phyloP scores from a whole-genome alignment of 2,113 vertebrate species.

The Pithys albifrons region DNA sequence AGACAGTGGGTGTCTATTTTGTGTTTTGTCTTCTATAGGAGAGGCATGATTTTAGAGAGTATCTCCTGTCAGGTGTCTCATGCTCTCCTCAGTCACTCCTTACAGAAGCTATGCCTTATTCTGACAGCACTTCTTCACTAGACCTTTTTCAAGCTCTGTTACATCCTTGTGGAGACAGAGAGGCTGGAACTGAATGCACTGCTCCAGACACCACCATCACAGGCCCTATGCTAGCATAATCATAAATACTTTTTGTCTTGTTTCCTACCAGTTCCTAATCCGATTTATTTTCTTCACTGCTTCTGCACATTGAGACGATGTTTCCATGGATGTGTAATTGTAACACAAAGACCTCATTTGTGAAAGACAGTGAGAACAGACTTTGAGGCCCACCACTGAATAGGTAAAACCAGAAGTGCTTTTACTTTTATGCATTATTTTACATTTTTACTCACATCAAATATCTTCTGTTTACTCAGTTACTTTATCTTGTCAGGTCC shows the following conservation, averaged over 20 bases:
- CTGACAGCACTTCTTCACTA: background rate
- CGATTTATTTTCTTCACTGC: background rate
- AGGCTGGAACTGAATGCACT: background rate
- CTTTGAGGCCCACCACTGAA: background rate
- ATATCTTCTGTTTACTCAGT: background rate
- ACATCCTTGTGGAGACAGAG: background rate
- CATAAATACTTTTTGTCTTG: background rate
- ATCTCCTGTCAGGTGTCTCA: background rate
- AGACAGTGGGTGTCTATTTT: background rate
- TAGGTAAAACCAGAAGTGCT: background rate
- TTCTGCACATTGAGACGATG: background rate
- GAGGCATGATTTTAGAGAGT: background rate
- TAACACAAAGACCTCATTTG: background rate
- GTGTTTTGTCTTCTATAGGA: background rate
- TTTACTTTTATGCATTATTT: background rate
- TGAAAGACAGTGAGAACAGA: background rate
- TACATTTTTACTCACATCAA: background rate
- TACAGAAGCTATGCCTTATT: background rate
- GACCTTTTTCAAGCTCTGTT: background rate
- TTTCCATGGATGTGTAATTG: background rate
- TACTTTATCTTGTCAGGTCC: conserved; percentile 10
- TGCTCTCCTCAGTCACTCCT: background rate
- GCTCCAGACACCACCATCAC: background rate
- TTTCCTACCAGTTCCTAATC: background rate
- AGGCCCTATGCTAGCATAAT: background rate